phyloP scores from a whole-genome alignment of 2,113 vertebrate species.

The Nycticryphes semicollaris region DNA sequence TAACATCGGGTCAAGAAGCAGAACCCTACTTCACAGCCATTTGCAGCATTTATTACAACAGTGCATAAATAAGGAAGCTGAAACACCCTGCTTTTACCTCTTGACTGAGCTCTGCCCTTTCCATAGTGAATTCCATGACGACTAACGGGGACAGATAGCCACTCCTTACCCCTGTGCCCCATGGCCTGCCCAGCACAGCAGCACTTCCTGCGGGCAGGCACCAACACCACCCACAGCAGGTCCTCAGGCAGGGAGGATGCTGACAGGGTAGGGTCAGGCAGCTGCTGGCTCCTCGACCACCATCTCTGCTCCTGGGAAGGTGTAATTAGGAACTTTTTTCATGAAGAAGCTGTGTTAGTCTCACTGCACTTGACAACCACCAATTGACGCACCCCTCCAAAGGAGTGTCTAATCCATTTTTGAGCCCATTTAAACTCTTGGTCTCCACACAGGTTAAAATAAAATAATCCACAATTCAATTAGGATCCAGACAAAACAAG shows the following conservation, averaged over 20 bases:
- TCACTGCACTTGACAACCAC: background rate
- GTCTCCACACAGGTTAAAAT: background rate
- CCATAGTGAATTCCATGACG: rapidly evolving
- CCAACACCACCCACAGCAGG: rapidly evolving
- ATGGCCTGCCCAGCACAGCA: background rate
- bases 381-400: background rate
- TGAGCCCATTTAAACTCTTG: background rate
- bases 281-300: background rate
- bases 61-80: background rate
- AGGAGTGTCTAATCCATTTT: background rate
- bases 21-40: background rate
- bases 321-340: background rate
- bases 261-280: background rate
- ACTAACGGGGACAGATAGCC: background rate
- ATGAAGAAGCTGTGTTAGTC: background rate
- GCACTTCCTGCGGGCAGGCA: background rate
- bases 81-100: background rate
- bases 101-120: background rate
- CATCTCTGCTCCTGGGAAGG: background rate
- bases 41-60: background rate
- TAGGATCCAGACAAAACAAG: background rate
- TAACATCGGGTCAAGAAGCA: background rate
- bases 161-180: rapidly evolving
- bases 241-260: background rate
- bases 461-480: background rate